Percentiles rank a stretch among this genome's conserved stretches.
Evolutionary conservation across 1,140 invertebrate genomes (phyloP).

Genomic region (Adoxophyes honmai): DNA sequence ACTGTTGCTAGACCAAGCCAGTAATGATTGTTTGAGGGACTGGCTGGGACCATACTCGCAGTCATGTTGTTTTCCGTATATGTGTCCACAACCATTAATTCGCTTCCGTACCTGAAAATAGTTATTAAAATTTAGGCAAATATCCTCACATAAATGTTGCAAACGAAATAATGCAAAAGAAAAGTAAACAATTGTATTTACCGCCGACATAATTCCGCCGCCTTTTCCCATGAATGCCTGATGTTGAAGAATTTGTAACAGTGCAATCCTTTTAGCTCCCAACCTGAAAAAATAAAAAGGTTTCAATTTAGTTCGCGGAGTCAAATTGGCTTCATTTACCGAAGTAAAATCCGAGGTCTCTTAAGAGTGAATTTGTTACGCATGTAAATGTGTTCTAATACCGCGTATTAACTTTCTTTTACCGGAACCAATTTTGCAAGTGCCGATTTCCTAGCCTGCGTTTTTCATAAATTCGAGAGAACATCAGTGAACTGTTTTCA

Average conservation of each 20-base stretch:
- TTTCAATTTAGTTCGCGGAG: not conserved
- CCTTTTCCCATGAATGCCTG: slow-evolving; percentile 96
- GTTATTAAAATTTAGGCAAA: slow-evolving; percentile 27
- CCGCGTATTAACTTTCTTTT: too few relatives aligned
- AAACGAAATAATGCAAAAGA: too few relatives aligned
- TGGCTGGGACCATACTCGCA: slow-evolving; percentile 84
- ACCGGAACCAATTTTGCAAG: too few relatives aligned
- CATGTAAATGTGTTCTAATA: too few relatives aligned
- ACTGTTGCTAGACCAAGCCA: slow-evolving; percentile 93
- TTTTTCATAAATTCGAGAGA: not conserved
- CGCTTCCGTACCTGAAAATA: slow-evolving; percentile 90
- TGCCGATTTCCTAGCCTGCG: too few relatives aligned
- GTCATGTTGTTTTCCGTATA: slow-evolving; percentile 95
- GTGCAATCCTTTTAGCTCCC: slow-evolving; percentile 93
- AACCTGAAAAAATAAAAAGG: slow-evolving; percentile 83
- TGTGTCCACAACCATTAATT: slow-evolving; percentile 92
- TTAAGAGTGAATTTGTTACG: not conserved
- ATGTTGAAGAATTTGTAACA: slow-evolving; percentile 98
- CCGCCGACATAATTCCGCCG: slow-evolving; percentile 95
- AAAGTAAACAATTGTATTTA: slow-evolving; percentile 68
- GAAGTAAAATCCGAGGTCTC: not conserved
- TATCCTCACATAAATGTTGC: not conserved
- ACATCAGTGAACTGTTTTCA: not conserved
- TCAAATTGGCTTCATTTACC: not conserved
- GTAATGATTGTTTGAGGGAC: slow-evolving; percentile 82